Evolutionary conservation across 2,797 vertebrate genomes (phyloP).

Genomic region (Tokudaia muenninki): DNA sequence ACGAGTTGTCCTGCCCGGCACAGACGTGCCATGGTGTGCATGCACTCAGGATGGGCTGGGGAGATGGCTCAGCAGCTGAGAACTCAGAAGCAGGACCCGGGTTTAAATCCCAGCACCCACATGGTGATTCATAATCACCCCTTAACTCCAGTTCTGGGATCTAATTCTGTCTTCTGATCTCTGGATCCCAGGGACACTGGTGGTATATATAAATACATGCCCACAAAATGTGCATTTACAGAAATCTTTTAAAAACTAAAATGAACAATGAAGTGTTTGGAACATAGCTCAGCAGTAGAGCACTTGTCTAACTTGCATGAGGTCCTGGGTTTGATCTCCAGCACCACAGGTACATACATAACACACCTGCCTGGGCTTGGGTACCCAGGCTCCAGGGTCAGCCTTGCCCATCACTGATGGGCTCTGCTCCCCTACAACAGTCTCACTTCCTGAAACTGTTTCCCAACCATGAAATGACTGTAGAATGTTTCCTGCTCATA

Average conservation of each 20-base stretch:
- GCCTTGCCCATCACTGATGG: neutral
- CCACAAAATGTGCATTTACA: neutral
- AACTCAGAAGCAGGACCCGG: neutral
- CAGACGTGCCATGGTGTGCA: neutral
- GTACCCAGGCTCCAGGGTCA: neutral
- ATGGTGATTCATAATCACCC: neutral
- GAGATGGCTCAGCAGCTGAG: neutral
- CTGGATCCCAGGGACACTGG: neutral
- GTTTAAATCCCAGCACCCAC: neutral
- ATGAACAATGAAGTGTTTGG: neutral
- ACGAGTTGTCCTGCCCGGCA: too few species aligned
- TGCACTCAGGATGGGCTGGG: neutral
- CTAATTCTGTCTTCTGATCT: neutral
- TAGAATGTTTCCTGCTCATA: neutral
- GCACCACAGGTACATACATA: too few species aligned
- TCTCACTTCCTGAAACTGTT: neutral
- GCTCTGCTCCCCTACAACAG: neutral
- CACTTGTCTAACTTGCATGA: neutral
- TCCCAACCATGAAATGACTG: neutral
- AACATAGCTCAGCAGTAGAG: neutral
- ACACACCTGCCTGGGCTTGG: neutral
- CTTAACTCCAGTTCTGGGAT: neutral
- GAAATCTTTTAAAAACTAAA: neutral
- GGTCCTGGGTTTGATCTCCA: neutral
- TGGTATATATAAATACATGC: neutral